phyloP scores from a whole-genome alignment of 2,888 invertebrate species.

The Sphaerophoria taeniata region DNA sequence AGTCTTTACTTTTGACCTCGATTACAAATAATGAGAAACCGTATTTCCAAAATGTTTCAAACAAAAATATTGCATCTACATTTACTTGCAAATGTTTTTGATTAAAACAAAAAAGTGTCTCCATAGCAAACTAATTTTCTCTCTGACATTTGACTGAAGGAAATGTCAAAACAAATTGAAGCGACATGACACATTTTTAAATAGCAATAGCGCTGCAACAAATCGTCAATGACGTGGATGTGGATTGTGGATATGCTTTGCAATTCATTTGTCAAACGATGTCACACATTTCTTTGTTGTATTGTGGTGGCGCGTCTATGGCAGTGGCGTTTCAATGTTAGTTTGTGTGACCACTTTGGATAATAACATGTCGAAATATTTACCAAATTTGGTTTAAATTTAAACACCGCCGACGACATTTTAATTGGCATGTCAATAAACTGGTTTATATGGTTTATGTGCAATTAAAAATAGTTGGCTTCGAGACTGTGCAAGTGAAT shows the following conservation, averaged over 20 bases:
- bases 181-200: conserved; percentile 25
- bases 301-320: neutral
- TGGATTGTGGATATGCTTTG: conserved; percentile 9
- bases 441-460: neutral
- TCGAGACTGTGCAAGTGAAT: neutral
- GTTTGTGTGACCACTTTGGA: conserved; percentile 46
- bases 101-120: no score
- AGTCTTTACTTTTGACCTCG: no score
- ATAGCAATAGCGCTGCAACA: conserved; percentile 2
- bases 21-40: no score
- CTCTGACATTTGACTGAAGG: conserved; percentile 45
- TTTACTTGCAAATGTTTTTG: neutral
- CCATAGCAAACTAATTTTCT: conserved; percentile 1
- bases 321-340: neutral
- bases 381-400: conserved; percentile 54
- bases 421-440: conserved; percentile 58
- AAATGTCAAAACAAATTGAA: conserved; percentile 49
- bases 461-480: neutral
- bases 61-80: neutral
- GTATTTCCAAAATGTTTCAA: no score
- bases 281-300: conserved; percentile 7
- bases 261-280: conserved; percentile 46
- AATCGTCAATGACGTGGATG: conserved; percentile 22
- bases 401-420: conserved; percentile 52
- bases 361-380: conserved; percentile 35